Conservation (phyloP, 2,888 invertebrate genomes). For the Meta bourneti region DNA sequence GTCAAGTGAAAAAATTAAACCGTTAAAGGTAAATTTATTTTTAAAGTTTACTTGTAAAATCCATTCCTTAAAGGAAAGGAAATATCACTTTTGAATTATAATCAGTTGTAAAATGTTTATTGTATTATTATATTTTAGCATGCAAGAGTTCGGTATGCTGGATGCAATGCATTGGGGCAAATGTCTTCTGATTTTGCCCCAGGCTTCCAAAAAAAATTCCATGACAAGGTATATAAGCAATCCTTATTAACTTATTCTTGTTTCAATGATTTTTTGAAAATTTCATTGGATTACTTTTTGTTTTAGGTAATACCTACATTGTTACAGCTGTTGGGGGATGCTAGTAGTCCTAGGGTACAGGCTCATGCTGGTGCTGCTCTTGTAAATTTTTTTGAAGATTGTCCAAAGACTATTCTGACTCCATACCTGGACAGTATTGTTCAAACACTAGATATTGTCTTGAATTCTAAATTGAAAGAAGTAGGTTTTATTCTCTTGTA, state of each 20-base stretch:
- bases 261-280: background rate
- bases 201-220: slow-evolving; percentile 97
- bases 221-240: slow-evolving; percentile 86
- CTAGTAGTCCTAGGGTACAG: slow-evolving; percentile 95
- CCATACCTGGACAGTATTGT: slow-evolving; percentile 95
- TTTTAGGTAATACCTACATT: slow-evolving; percentile 90
- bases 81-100: no score
- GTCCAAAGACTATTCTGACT: slow-evolving; percentile 95
- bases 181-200: slow-evolving; percentile 99
- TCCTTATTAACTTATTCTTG: background rate
- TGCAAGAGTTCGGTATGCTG: slow-evolving; percentile 95
- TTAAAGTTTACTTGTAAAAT: no score
- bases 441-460: slow-evolving; percentile 92
- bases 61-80: no score
- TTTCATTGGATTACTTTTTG: slow-evolving; percentile 1
- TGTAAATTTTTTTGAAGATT: slow-evolving; percentile 99
- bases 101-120: no score
- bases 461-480: slow-evolving; percentile 96
- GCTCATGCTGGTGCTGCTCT: slow-evolving; percentile 95
- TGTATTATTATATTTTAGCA: slow-evolving; percentile 84
- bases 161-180: slow-evolving; percentile 99
- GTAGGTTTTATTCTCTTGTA: slow-evolving; percentile 80
- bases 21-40: no score
- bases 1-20: no score
- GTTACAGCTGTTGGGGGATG: slow-evolving; percentile 92